These are phyloP conservation scores for Stomatorhinus walkeri DNA, from an alignment of 2,797 vertebrate genomes.

Conservation along the genomic window DNA sequence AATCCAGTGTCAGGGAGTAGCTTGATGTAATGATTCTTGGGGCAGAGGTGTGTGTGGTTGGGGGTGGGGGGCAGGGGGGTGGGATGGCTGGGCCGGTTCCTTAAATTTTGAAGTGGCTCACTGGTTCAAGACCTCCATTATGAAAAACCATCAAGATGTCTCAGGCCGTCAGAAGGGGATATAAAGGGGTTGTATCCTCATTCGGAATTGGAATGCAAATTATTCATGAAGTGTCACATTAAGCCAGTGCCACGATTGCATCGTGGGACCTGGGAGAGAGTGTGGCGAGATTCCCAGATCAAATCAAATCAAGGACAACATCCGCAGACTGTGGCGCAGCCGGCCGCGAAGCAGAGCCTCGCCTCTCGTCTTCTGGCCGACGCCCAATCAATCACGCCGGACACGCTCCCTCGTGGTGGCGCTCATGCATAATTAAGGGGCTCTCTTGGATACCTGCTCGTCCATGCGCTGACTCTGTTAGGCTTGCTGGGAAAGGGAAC, in stretches of 20 bases:
- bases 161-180: constrained; percentile 1
- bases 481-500: constrained; percentile 27
- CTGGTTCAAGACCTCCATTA: constrained; percentile 11
- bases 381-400: constrained; percentile 49
- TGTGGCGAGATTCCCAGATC: constrained; percentile 51
- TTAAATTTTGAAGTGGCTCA: constrained; percentile 15
- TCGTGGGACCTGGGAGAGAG: constrained; percentile 4
- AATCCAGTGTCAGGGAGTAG: not conserved
- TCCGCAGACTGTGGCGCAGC: constrained; percentile 47
- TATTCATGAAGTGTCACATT: constrained; percentile 56
- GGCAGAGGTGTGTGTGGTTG: not conserved
- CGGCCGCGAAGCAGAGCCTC: not conserved
- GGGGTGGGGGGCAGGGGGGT: not conserved
- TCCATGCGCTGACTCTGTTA: constrained; percentile 25
- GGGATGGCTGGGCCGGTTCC: not conserved
- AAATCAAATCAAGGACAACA: constrained; percentile 61
- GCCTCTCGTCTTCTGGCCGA: constrained; percentile 29
- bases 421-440: constrained; percentile 56
- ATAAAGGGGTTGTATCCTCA: constrained; percentile 1
- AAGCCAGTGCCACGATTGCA: constrained; percentile 37
- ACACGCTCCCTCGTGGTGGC: constrained; percentile 46
- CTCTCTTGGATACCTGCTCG: constrained; percentile 46
- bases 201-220: constrained; percentile 42
- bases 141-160: constrained; percentile 3
- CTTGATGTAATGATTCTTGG: not conserved